Conservation (phyloP, 2,797 vertebrate species). For the Micrastur ruficollis region DNA sequence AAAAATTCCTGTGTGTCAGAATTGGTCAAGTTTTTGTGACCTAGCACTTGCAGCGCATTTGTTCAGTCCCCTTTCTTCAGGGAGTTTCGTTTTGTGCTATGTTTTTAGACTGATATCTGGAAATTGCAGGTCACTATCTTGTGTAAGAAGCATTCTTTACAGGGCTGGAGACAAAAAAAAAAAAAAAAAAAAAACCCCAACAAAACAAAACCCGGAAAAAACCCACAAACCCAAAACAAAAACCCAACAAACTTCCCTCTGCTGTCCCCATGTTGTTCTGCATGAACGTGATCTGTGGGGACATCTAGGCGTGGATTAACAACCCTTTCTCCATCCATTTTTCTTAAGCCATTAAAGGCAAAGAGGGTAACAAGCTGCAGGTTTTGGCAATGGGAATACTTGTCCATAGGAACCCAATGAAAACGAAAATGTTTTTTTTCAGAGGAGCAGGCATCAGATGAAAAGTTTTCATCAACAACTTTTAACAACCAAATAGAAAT, state of each 20-base stretch:
- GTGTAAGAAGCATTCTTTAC: neutral
- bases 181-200: neutral
- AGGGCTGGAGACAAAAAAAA: neutral
- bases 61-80: neutral
- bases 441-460: neutral
- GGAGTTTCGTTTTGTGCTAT: neutral
- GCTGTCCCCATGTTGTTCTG: neutral
- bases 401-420: neutral
- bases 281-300: neutral
- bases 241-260: neutral
- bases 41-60: neutral
- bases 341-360: neutral
- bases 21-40: constrained; percentile 14
- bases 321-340: rapidly evolving
- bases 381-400: neutral
- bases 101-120: neutral
- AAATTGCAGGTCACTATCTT: neutral
- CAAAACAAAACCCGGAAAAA: neutral
- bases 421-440: neutral
- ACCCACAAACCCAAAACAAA: neutral
- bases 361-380: neutral
- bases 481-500: neutral
- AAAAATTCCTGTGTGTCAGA: neutral
- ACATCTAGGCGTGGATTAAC: neutral
- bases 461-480: neutral